Evolutionary conservation across 2,888 invertebrate species (phyloP).

Genomic region (Drepanosiphum platanoidis): DNA sequence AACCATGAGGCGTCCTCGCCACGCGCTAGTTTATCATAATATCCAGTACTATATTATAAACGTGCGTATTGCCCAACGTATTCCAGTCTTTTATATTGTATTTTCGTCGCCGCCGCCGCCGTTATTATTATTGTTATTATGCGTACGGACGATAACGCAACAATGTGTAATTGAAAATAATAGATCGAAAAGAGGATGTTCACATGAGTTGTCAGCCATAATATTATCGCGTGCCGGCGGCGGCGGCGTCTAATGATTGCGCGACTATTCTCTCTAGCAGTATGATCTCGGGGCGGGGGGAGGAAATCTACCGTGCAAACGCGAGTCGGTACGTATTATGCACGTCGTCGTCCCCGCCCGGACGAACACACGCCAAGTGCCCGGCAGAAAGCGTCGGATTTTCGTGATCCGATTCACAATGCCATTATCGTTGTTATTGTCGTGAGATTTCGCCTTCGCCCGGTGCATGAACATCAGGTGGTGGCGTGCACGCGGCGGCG

Average conservation of each 20-base stretch:
- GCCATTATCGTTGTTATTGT: not conserved
- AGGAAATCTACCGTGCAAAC: not conserved
- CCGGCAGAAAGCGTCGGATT: not conserved
- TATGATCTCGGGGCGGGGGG: not conserved
- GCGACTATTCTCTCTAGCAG: not conserved
- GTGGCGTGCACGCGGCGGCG: too few species aligned
- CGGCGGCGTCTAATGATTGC: constrained; percentile 22
- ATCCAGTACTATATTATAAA: not conserved
- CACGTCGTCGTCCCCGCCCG: not conserved
- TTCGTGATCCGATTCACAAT: not conserved
- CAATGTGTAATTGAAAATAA: constrained; percentile 49
- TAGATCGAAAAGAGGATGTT: constrained; percentile 50
- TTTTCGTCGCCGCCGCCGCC: too few species aligned
- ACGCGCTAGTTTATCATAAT: not conserved
- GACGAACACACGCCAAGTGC: not conserved
- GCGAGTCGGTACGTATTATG: too few species aligned
- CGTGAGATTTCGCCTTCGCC: not conserved
- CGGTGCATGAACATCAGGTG: not conserved
- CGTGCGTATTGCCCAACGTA: not conserved
- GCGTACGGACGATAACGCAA: constrained; percentile 52
- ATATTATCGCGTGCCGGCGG: constrained; percentile 48
- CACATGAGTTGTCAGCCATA: constrained; percentile 40
- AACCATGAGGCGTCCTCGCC: not conserved
- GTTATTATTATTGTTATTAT: constrained; percentile 16
- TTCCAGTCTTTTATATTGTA: not conserved